Evolutionary conservation across 2,797 vertebrate genomes (phyloP).

Genomic region (Artibeus lituratus): DNA sequence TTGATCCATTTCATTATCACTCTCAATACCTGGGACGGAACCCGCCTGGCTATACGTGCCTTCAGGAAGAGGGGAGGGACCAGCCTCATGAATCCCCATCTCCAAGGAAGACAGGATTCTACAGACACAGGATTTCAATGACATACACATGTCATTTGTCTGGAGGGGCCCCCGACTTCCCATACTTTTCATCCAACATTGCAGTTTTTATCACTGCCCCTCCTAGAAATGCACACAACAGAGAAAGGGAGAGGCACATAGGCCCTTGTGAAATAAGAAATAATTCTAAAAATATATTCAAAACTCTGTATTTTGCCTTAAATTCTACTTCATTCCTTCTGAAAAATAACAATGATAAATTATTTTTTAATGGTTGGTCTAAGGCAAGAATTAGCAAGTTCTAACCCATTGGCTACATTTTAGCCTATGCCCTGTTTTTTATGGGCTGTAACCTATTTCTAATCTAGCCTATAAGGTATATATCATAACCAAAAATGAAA

Average conservation of each 20-base stretch:
- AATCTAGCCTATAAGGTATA: neutral
- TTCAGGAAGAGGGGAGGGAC: neutral
- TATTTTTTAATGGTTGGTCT: neutral
- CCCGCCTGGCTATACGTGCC: neutral
- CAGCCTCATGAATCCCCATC: neutral
- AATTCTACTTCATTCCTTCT: neutral
- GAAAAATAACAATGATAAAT: conserved; percentile 30
- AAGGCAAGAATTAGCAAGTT: neutral
- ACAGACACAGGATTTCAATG: neutral
- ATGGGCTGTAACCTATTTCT: neutral
- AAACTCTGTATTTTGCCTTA: neutral
- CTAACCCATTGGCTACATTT: neutral
- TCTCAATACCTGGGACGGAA: neutral
- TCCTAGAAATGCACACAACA: neutral
- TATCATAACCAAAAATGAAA: neutral
- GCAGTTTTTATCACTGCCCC: neutral
- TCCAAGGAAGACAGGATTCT: neutral
- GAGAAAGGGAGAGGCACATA: neutral
- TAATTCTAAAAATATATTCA: neutral
- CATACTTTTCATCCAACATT: neutral
- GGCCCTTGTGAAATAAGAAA: neutral
- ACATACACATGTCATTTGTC: neutral
- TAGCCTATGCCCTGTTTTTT: neutral
- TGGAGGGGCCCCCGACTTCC: neutral
- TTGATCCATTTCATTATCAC: neutral